phyloP scores from a whole-genome alignment of 2,797 vertebrate genomes.

The Sebastes wilsoni region DNA sequence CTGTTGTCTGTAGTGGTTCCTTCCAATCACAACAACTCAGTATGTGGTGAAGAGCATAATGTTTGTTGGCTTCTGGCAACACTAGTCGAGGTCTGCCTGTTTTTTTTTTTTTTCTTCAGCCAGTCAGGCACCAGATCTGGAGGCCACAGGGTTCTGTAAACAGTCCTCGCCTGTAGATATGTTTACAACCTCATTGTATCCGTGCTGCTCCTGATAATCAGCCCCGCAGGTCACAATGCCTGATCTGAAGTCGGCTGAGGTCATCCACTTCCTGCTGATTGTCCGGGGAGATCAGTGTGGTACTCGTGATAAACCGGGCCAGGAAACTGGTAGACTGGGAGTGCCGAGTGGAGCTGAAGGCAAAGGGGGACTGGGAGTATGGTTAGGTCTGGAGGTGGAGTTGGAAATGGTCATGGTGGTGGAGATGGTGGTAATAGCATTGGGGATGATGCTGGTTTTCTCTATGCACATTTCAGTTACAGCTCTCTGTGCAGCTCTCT shows the following conservation, averaged over 20 bases:
- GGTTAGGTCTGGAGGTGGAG: neutral
- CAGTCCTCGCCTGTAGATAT: conserved; percentile 51
- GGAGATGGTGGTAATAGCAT: neutral
- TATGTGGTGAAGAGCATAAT: conserved; percentile 4
- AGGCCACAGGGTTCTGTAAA: conserved; percentile 46
- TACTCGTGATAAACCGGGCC: conserved; percentile 50
- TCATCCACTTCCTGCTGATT: conserved; percentile 70
- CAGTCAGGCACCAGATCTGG: conserved; percentile 44
- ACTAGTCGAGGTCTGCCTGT: neutral
- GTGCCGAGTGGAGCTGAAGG: conserved; percentile 27
- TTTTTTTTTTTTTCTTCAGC: conserved; percentile 13
- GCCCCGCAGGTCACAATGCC: conserved; percentile 40
- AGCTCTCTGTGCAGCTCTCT: conserved; percentile 11
- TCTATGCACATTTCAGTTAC: conserved; percentile 9
- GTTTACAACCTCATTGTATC: conserved; percentile 62
- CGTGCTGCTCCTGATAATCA: conserved; percentile 43
- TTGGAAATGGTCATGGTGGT: conserved; percentile 1
- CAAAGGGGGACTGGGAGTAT: conserved; percentile 20
- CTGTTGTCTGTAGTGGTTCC: neutral
- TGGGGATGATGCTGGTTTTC: conserved; percentile 17
- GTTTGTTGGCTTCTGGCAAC: conserved; percentile 13
- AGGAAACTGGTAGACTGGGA: conserved; percentile 53
- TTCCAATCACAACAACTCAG: conserved; percentile 3
- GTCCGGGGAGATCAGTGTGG: conserved; percentile 53
- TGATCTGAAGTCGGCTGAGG: conserved; percentile 47